Conservation (phyloP, 2,888 invertebrate genomes). For the Dryococelus australis region DNA sequence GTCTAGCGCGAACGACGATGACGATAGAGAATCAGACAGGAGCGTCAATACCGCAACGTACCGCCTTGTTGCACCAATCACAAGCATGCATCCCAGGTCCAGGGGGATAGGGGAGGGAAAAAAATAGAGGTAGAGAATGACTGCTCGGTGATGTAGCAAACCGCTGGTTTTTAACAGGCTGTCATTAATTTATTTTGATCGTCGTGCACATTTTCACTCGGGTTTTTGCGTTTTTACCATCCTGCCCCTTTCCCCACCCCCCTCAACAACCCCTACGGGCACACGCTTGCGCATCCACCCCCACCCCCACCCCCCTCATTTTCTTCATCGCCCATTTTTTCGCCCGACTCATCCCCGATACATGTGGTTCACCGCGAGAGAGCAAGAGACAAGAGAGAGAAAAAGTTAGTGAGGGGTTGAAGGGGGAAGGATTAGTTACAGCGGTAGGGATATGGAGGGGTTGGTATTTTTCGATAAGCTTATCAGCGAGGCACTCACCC, state of each 20-base stretch:
- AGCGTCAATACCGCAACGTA: neutral
- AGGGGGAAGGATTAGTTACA: constrained; percentile 7
- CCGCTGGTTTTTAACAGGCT: constrained; percentile 32
- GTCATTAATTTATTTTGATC: constrained; percentile 42
- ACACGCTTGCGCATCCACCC: no score
- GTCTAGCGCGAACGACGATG: no score
- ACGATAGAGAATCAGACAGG: neutral
- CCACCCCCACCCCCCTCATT: neutral
- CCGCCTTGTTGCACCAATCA: neutral
- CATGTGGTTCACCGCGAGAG: neutral
- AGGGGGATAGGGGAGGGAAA: neutral
- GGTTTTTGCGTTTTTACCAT: constrained; percentile 18
- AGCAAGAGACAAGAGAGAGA: neutral
- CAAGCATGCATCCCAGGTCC: neutral
- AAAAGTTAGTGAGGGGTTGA: no score
- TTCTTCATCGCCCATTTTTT: no score
- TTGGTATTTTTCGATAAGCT: constrained; percentile 22
- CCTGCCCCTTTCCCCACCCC: no score
- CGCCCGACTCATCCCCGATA: neutral
- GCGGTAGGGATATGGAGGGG: neutral
- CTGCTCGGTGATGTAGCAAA: constrained; percentile 1
- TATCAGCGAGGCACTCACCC: neutral
- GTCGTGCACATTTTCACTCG: constrained; percentile 36
- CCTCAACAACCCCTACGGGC: no score
- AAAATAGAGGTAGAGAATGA: no score